Evolutionary conservation across 2,113 vertebrate genomes (phyloP).

Genomic region (Neogale vison): DNA sequence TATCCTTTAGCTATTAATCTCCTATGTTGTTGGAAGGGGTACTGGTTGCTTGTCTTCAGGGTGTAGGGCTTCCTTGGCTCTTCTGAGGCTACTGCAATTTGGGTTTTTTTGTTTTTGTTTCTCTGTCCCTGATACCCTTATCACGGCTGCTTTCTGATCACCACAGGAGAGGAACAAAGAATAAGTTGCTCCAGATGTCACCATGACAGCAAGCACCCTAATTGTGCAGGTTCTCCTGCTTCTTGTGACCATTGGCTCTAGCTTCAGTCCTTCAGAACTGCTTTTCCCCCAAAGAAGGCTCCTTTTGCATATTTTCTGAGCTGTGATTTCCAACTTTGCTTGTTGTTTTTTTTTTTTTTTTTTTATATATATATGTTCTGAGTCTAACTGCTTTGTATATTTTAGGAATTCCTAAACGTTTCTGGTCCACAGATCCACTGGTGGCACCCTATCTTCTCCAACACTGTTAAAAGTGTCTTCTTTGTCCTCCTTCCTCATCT

Average conservation of each 20-base stretch:
- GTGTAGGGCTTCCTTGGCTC: background rate
- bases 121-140: background rate
- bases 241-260: too few relatives aligned
- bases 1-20: background rate
- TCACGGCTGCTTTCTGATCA: background rate
- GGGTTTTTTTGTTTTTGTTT: background rate
- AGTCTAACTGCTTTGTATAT: background rate
- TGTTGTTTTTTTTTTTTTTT: background rate
- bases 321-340: background rate
- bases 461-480: background rate
- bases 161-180: background rate
- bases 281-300: background rate
- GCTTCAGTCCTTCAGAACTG: background rate
- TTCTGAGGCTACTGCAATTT: background rate
- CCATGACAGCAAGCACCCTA: background rate
- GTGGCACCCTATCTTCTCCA: background rate
- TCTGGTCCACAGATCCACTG: background rate
- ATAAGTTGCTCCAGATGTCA: fast-evolving
- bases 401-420: background rate
- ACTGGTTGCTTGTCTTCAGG: background rate
- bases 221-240: fast-evolving
- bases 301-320: background rate
- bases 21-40: fast-evolving
- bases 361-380: background rate
- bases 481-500: background rate